Percentiles rank a stretch among this genome's conserved stretches.
Conservation (phyloP, 2,113 vertebrate species). For the Mobula birostris region DNA sequence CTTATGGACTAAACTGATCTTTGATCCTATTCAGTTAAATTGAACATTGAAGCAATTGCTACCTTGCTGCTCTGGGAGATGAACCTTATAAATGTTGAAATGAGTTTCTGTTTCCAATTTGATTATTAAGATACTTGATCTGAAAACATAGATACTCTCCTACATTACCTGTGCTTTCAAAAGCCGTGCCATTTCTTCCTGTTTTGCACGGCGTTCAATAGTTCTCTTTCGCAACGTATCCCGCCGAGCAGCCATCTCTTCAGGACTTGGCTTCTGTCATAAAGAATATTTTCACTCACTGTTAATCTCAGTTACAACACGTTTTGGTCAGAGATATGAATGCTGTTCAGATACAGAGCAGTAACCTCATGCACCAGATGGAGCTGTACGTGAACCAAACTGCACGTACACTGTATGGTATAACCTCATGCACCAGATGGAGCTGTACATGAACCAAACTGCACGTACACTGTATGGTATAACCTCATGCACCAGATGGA, state of each 20-base stretch:
- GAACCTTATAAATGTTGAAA: not conserved
- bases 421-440: not conserved
- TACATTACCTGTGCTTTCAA: conserved; percentile 73
- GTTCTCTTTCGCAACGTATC: conserved; percentile 67
- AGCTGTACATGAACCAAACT: not conserved
- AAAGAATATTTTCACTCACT: not conserved
- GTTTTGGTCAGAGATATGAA: not conserved
- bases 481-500: not conserved
- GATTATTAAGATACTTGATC: too few species aligned
- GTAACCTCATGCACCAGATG: not conserved
- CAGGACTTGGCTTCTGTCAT: not conserved
- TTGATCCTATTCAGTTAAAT: not conserved
- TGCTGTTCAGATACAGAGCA: not conserved
- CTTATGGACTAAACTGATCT: not conserved
- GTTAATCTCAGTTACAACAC: not conserved
- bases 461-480: too few species aligned
- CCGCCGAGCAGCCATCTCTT: conserved; percentile 45
- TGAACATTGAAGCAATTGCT: not conserved
- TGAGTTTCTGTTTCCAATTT: not conserved
- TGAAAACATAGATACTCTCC: not conserved
- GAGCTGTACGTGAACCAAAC: not conserved
- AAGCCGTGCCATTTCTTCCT: conserved; percentile 71
- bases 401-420: too few species aligned
- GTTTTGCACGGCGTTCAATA: conserved; percentile 64
- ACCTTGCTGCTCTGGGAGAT: not conserved